These are phyloP conservation scores for Girardia tigrina DNA, from an alignment of 2,888 invertebrate genomes.

Conservation along the genomic window DNA sequence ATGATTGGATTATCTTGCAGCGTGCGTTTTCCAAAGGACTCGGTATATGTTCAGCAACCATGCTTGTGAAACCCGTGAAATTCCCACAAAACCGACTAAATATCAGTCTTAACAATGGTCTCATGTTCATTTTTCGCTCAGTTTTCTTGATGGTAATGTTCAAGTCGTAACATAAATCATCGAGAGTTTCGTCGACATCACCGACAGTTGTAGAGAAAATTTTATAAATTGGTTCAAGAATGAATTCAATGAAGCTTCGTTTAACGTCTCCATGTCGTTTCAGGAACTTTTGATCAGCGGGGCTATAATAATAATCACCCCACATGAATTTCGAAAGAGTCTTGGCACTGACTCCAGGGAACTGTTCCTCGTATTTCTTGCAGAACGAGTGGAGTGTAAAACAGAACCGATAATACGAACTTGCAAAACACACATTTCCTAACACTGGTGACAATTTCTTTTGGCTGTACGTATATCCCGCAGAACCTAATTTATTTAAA, in stretches of 20 bases:
- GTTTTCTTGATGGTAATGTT: constrained; percentile 81
- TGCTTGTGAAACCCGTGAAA: constrained; percentile 86
- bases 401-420: constrained; percentile 85
- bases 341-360: constrained; percentile 59
- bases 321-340: constrained; percentile 85
- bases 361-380: constrained; percentile 65
- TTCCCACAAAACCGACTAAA: constrained; percentile 84
- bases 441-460: constrained; percentile 60
- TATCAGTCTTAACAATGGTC: constrained; percentile 75
- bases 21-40: constrained; percentile 76
- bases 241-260: constrained; percentile 92
- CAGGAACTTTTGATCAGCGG: constrained; percentile 55
- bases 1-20: constrained; percentile 75
- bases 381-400: constrained; percentile 93
- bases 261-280: constrained; percentile 65
- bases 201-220: constrained; percentile 64
- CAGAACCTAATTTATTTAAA: constrained; percentile 3
- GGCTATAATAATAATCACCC: constrained; percentile 96
- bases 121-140: constrained; percentile 83
- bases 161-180: constrained; percentile 72
- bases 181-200: constrained; percentile 81
- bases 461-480: not conserved
- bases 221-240: constrained; percentile 91
- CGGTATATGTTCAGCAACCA: constrained; percentile 81
- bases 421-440: constrained; percentile 95